Evolutionary conservation across 2,888 invertebrate genomes (phyloP), one percentile per base, ranked within the genome.

Genomic region (Callyntrura guangdongensis): DNA sequence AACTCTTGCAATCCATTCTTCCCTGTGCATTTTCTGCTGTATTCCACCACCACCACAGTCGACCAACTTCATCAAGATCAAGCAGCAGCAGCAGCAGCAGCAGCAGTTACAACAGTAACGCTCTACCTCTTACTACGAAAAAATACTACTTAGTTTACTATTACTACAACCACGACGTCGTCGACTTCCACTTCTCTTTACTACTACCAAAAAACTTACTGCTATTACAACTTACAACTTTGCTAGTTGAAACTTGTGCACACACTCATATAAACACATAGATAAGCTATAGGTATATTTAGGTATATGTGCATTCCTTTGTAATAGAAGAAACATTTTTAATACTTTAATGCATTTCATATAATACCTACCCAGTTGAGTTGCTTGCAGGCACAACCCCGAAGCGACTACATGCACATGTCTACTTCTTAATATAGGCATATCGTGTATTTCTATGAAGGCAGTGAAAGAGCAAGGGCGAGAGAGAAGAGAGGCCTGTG

Each of bases 91-190:
- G 36, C 56, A 79, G 25, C 59, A 47, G 0, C 20, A 45, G 47
- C n/a, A 79, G 36, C 59, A 81, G 47, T 36, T 45, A 72, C 87
- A 87, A 81, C 69, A 83, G 47, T 74, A 89, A 82, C 72, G 74
- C 74, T 74, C 69, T 81, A 83, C 83, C 67, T 64, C 56, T 59
- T 83, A 82, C 82, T 53, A 49, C 47, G 45, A 82, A 89, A 89
- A 77, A 89, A 61, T 89, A 89, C 89, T 79, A 89, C 89, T 45
- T 79, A 53, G 84, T 59, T 83, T 86, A 77, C 86, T 87, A 77
- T 81, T 81, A 81, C 77, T 81, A 79, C 86, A 25, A 81, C 81
- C 81, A 69, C 87, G 87, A 87, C 67, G 69, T 47, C 85, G 81
- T 81, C 45, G 87, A 82, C 81, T 81, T 87, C 64, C 61, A 81